These are phyloP conservation scores for Apotomis betuletana DNA, from an alignment of 2,888 invertebrate genomes.

Conservation along the genomic window DNA sequence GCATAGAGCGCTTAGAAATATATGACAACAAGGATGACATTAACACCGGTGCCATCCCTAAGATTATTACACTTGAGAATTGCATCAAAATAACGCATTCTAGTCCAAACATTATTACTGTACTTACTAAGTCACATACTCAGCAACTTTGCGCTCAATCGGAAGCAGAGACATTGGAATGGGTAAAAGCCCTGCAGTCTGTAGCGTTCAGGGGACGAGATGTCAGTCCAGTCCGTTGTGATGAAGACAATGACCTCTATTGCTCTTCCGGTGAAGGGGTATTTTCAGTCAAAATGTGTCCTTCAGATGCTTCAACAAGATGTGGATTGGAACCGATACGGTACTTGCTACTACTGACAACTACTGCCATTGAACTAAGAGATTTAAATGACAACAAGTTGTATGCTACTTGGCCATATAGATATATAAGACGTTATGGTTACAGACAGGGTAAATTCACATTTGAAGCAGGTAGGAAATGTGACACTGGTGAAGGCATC, in stretches of 20 bases:
- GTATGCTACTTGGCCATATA: constrained; percentile 92
- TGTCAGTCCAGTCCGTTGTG: constrained; percentile 85
- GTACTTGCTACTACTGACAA: constrained; percentile 89
- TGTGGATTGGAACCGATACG: constrained; percentile 88
- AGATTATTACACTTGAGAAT: constrained; percentile 93
- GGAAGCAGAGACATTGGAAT: constrained; percentile 88
- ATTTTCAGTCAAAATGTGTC: constrained; percentile 89
- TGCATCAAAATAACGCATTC: constrained; percentile 92
- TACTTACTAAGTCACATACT: constrained; percentile 90
- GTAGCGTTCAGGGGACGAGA: constrained; percentile 90
- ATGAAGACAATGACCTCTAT: constrained; percentile 95
- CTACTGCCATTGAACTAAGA: constrained; percentile 89
- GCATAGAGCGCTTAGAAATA: constrained; percentile 93
- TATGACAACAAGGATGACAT: constrained; percentile 91
- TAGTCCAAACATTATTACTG: constrained; percentile 85
- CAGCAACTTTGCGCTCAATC: constrained; percentile 83
- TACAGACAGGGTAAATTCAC: constrained; percentile 93
- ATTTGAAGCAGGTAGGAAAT: constrained; percentile 94
- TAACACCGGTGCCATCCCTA: constrained; percentile 84
- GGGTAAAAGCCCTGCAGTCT: constrained; percentile 91
- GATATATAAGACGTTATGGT: constrained; percentile 92
- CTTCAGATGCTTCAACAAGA: constrained; percentile 90
- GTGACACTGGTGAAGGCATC: constrained; percentile 92
- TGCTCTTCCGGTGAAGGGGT: constrained; percentile 93
- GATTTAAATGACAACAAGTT: constrained; percentile 86